Percentiles rank a stretch among this genome's conserved stretches.
These are phyloP conservation scores for Solenopsis invicta DNA, from an alignment of 1,140 invertebrate genomes.

Conservation along the genomic window DNA sequence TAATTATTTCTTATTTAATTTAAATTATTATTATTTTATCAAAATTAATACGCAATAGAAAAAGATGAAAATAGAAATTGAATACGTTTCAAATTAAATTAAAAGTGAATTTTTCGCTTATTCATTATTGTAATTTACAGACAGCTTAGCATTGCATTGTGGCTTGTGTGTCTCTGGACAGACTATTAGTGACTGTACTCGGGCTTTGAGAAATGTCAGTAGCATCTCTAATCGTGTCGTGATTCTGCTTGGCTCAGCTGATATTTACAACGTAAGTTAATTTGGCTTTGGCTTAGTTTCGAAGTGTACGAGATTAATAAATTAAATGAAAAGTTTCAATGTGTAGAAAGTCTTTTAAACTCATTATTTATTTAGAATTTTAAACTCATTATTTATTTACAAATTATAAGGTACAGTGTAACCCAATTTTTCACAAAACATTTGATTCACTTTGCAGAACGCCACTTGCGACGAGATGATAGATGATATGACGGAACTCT, in stretches of 20 bases:
- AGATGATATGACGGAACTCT: conserved; percentile 67
- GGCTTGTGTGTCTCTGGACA: conserved; percentile 75
- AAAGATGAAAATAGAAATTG: neutral
- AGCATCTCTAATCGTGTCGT: conserved; percentile 70
- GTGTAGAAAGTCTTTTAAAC: too few relatives aligned
- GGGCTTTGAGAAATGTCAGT: conserved; percentile 53
- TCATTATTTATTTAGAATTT: too few relatives aligned
- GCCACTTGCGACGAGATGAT: conserved; percentile 62
- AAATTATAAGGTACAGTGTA: neutral
- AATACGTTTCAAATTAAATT: neutral
- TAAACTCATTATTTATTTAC: neutral
- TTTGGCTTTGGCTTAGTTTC: neutral
- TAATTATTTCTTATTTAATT: neutral
- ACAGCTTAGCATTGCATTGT: conserved; percentile 60
- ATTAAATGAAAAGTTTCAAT: too few relatives aligned
- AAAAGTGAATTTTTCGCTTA: neutral
- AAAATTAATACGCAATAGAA: neutral
- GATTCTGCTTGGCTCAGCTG: conserved; percentile 73
- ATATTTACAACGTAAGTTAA: conserved; percentile 70
- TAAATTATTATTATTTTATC: neutral
- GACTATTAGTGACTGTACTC: conserved; percentile 67
- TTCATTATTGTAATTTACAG: conserved; percentile 22
- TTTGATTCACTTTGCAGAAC: conserved; percentile 47
- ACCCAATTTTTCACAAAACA: conserved; percentile 19
- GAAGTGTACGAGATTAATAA: neutral